Percentiles rank a stretch among this genome's conserved stretches.
These are phyloP conservation scores for Protophormia terraenovae DNA, from an alignment of 2,888 invertebrate genomes.

Conservation along the genomic window DNA sequence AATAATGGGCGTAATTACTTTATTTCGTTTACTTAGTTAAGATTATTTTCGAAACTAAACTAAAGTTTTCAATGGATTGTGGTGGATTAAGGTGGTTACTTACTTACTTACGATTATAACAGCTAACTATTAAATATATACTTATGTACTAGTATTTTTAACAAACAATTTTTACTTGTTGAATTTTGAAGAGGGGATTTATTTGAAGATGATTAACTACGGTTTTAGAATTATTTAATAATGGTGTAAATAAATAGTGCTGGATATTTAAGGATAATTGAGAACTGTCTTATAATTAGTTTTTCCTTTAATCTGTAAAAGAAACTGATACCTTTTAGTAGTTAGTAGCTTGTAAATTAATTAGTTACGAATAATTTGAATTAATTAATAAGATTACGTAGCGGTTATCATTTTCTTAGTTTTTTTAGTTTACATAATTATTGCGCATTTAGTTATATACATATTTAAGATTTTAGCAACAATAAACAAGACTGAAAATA, in stretches of 20 bases:
- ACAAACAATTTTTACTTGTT: neutral
- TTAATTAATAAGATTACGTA: too few relatives aligned
- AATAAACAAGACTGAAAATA: too few relatives aligned
- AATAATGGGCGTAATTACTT: constrained; percentile 66
- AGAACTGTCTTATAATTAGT: neutral
- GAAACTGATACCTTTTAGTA: too few relatives aligned
- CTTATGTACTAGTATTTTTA: neutral
- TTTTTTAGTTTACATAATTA: too few relatives aligned
- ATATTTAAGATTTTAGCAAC: too few relatives aligned
- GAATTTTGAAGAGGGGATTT: neutral
- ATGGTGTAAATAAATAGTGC: neutral
- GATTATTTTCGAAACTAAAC: constrained; percentile 38
- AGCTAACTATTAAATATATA: neutral
- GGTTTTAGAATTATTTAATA: neutral
- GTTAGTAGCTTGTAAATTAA: too few relatives aligned
- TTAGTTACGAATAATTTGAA: too few relatives aligned
- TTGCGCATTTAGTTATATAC: too few relatives aligned
- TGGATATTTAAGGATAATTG: neutral
- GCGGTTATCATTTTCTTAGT: too few relatives aligned
- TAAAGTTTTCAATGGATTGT: constrained; percentile 28
- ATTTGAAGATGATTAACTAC: neutral
- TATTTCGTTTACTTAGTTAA: constrained; percentile 51
- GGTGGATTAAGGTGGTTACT: constrained; percentile 46
- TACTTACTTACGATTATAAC: constrained; percentile 3
- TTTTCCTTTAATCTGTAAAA: too few relatives aligned